A percentile compares a stretch with the other conserved stretches of the same genome.
phyloP scores from a whole-genome alignment of 2,888 invertebrate genomes.

The Druceiella hillmani region DNA sequence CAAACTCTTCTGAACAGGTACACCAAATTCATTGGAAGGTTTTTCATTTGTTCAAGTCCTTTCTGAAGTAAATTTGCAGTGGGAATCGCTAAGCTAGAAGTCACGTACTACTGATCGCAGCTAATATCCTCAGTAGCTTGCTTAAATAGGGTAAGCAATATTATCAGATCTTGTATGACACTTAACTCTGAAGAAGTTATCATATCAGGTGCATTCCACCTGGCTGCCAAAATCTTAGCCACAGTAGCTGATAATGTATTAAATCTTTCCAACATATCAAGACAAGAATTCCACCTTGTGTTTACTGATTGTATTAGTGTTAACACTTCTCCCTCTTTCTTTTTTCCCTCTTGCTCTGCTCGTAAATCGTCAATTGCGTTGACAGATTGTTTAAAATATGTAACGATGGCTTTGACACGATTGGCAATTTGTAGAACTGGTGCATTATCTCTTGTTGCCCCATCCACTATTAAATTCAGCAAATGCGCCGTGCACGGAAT shows the following conservation, averaged over 20 bases:
- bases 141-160: constrained; percentile 21
- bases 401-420: too few species aligned
- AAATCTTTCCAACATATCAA: constrained; percentile 27
- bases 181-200: constrained; percentile 24
- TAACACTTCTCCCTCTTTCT: constrained; percentile 28
- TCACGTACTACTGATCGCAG: constrained; percentile 24
- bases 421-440: too few species aligned
- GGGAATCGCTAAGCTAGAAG: constrained; percentile 24
- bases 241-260: constrained; percentile 23
- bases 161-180: constrained; percentile 24
- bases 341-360: constrained; percentile 13
- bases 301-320: constrained; percentile 26
- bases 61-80: constrained; percentile 19
- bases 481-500: too few species aligned
- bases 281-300: constrained; percentile 28
- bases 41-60: constrained; percentile 16
- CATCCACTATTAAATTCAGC: too few species aligned
- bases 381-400: too few species aligned
- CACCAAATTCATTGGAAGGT: constrained; percentile 14
- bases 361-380: too few species aligned
- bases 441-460: too few species aligned
- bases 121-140: constrained; percentile 26
- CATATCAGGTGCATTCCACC: constrained; percentile 24
- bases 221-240: constrained; percentile 20
- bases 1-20: constrained; percentile 15